A percentile compares a stretch with the other conserved stretches of the same genome.
phyloP scores from a whole-genome alignment of 2,888 invertebrate species.

The Caenorhabditis sp. region DNA sequence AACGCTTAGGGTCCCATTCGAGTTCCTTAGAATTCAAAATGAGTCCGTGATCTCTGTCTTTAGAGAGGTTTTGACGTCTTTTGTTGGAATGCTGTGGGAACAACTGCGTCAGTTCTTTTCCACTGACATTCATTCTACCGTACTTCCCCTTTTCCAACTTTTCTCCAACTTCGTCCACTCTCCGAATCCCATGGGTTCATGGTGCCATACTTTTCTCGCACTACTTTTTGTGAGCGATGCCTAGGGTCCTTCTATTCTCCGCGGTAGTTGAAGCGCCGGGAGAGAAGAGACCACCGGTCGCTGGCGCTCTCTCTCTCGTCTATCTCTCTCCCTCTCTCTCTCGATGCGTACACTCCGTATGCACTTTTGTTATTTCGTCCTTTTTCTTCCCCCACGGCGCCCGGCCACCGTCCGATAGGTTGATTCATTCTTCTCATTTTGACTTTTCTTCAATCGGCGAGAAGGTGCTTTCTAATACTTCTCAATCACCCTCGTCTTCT shows the following conservation, averaged over 20 bases:
- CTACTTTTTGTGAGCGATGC: constrained; percentile 43
- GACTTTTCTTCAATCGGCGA: neutral
- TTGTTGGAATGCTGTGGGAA: no score
- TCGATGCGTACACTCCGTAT: constrained; percentile 44
- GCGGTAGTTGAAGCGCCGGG: neutral
- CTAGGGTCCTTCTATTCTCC: constrained; percentile 31
- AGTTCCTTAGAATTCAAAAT: neutral
- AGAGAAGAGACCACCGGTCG: neutral
- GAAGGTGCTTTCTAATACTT: neutral
- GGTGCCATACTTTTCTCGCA: constrained; percentile 29
- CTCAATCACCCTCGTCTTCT: neutral
- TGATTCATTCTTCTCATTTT: constrained; percentile 18
- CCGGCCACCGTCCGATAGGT: constrained; percentile 40
- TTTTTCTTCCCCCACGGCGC: constrained; percentile 21
- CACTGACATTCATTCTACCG: neutral
- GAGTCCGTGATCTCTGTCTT: neutral
- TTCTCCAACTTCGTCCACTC: neutral
- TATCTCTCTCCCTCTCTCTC: constrained; percentile 48
- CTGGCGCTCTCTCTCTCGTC: constrained; percentile 28
- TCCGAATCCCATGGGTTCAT: constrained; percentile 13
- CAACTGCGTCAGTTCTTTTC: no score
- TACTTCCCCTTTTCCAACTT: neutral
- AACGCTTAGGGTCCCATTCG: neutral
- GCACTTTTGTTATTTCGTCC: constrained; percentile 61
- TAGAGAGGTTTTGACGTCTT: no score